Evolutionary conservation across 2,113 vertebrate species (phyloP).

Genomic region (Fulmarus glacialis): DNA sequence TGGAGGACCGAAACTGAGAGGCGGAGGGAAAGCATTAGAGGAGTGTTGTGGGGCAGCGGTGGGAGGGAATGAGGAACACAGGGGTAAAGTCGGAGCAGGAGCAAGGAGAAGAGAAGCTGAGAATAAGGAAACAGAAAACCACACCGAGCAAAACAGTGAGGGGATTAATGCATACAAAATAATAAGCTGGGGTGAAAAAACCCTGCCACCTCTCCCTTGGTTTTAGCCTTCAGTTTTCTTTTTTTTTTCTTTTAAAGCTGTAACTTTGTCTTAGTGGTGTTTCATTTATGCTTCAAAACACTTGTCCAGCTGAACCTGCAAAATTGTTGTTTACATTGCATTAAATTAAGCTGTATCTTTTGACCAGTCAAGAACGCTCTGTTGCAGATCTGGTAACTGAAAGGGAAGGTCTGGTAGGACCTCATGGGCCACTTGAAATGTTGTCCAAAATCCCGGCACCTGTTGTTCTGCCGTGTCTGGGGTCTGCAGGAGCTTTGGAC

Average conservation of each 20-base stretch:
- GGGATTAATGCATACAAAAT: not conserved
- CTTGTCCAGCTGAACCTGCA: not conserved
- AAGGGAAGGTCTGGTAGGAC: not conserved
- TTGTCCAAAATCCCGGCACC: not conserved
- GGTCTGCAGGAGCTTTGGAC: not conserved
- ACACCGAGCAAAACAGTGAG: not conserved
- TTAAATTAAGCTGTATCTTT: not conserved
- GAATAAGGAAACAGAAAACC: not conserved
- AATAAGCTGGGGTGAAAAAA: not conserved
- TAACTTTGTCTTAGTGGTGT: not conserved
- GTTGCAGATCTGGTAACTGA: not conserved
- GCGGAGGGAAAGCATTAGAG: not conserved
- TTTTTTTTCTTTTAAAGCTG: not conserved
- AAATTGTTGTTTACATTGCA: not conserved
- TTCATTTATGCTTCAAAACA: not conserved
- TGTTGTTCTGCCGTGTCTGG: rapidly evolving
- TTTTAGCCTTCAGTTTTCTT: not conserved
- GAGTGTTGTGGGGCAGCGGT: rapidly evolving
- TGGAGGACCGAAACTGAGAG: not conserved
- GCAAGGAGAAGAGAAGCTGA: not conserved
- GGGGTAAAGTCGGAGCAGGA: not conserved
- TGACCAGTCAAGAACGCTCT: not conserved
- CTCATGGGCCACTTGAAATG: not conserved
- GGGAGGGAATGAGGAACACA: not conserved
- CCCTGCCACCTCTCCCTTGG: not conserved